Conservation (phyloP, 1,140 invertebrate genomes). For the Lucilia sericata region DNA sequence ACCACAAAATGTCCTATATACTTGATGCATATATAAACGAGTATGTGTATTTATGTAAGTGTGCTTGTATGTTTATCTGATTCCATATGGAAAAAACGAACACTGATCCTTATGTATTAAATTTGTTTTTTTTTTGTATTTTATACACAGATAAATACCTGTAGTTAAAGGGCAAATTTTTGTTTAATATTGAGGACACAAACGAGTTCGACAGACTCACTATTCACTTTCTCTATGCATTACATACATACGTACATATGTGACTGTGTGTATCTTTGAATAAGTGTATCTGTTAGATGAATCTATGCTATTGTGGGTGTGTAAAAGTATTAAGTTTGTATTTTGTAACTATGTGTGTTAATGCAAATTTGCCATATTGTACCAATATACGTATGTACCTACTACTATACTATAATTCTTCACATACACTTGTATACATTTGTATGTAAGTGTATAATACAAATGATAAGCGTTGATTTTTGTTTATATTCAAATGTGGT, state of each 20-base stretch:
- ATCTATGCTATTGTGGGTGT: background rate
- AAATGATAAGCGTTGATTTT: background rate
- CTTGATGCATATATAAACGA: too few species aligned
- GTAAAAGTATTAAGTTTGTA: background rate
- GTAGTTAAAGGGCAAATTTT: slow-evolving; percentile 5
- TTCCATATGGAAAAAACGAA: too few species aligned
- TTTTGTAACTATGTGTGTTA: background rate
- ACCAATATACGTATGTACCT: background rate
- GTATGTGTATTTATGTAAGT: too few species aligned
- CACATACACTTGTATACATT: background rate
- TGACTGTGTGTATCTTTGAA: too few species aligned
- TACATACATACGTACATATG: background rate
- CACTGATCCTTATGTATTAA: too few species aligned
- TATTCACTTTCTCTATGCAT: background rate
- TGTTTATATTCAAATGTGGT: slow-evolving; percentile 11
- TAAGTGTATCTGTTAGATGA: background rate
- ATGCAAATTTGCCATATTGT: background rate
- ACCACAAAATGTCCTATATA: too few species aligned
- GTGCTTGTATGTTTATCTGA: too few species aligned
- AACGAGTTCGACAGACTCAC: background rate
- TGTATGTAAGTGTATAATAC: background rate
- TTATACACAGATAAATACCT: background rate
- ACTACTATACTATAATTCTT: too few species aligned
- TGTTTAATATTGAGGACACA: background rate
- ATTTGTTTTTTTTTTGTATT: too few species aligned